Conservation (phyloP, 2,113 vertebrate genomes). For the Trochalopteron elliotii region DNA sequence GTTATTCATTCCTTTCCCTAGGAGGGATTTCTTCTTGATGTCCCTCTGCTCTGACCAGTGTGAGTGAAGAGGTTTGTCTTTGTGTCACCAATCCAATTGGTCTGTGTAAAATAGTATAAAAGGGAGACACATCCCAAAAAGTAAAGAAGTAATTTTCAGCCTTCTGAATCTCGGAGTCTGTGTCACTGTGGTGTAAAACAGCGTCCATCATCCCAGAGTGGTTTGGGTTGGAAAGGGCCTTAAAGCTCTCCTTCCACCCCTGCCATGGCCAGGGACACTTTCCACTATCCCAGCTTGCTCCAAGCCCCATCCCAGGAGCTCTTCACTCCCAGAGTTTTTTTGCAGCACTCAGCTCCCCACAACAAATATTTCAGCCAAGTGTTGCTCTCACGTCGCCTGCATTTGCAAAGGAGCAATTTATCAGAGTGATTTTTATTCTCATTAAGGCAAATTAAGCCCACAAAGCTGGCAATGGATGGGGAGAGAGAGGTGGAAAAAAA, state of each 20-base stretch:
- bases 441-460: conserved; percentile 79
- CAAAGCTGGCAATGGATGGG: conserved; percentile 59
- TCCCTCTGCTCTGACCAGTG: no score
- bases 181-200: no score
- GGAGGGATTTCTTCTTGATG: no score
- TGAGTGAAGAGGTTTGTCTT: no score
- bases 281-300: fast-evolving
- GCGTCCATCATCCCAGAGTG: no score
- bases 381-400: not conserved
- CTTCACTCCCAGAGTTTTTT: not conserved
- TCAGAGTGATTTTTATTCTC: conserved; percentile 73
- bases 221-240: not conserved
- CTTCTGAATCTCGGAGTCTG: no score
- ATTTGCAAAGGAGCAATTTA: conserved; percentile 58
- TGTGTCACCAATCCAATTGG: no score
- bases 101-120: no score
- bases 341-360: not conserved
- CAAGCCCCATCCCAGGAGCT: not conserved
- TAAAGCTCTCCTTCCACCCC: not conserved
- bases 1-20: no score
- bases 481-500: not conserved
- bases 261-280: not conserved
- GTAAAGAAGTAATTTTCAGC: no score
- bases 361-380: not conserved
- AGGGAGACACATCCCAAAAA: no score